A percentile compares a stretch with the other conserved stretches of the same genome.
These are phyloP conservation scores for Cyrtonyx montezumae DNA, from an alignment of 2,113 vertebrate genomes.

Conservation along the genomic window DNA sequence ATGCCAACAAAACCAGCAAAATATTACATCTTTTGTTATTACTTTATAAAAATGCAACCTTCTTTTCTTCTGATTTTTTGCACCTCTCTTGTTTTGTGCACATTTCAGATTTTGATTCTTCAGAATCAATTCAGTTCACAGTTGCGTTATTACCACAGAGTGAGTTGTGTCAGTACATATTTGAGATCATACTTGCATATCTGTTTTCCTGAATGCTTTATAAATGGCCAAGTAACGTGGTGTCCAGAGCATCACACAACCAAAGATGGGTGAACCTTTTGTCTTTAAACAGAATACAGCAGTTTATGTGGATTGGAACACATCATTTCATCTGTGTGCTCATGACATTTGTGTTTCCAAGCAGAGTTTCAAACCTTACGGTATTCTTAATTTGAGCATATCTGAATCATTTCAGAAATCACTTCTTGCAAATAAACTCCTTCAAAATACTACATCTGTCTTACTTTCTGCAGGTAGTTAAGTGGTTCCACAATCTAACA, in stretches of 20 bases:
- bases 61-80: background rate
- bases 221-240: background rate
- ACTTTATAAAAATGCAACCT: background rate
- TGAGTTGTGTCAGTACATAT: background rate
- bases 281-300: background rate
- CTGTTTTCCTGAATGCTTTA: slow-evolving; percentile 41
- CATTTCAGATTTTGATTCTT: slow-evolving; percentile 33
- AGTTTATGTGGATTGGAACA: slow-evolving; percentile 15
- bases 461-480: background rate
- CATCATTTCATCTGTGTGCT: slow-evolving; percentile 30
- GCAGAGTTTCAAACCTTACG: background rate
- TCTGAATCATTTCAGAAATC: slow-evolving; percentile 45
- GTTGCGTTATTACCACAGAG: slow-evolving; percentile 9
- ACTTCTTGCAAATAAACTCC: background rate
- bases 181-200: slow-evolving; percentile 44
- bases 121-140: background rate
- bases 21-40: background rate
- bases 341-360: slow-evolving; percentile 11
- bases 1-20: background rate
- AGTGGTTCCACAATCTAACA: background rate
- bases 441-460: slow-evolving; percentile 18
- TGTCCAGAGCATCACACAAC: background rate
- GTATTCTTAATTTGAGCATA: slow-evolving; percentile 2
- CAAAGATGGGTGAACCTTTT: background rate
- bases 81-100: background rate